Base-by-base conservation (phyloP, 2,888 invertebrate genomes). In the Eilema sororculum region DNA sequence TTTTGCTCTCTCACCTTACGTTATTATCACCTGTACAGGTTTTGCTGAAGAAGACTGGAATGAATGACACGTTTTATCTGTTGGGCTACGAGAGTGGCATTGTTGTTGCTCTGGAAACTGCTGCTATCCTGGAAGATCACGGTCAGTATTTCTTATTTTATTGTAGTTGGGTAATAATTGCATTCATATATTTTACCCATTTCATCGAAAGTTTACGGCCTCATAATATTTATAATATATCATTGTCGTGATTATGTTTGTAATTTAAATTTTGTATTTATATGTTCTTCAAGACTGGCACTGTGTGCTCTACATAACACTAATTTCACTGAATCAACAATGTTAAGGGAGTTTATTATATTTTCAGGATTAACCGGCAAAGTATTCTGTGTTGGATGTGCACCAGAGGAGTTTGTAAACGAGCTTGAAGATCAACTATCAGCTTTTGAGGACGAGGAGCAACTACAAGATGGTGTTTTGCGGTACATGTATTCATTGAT, bases 51-150 rank as follows among this genome's bases (percentile, higher is more conserved):
- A 87, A 84, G 41, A 74, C 80, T 0, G 78, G 75, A 25, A 9
- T 84, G 3, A 79, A 78, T 28, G 79, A 86, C 0, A 80, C 71
- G 0, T 92, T 91, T 67, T 86, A 89, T 71, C 71, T 93, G 3
- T 22, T 91, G 67, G 92, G 91, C 3, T 92, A 88, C 37, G 91
- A 92, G 76, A 82, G 84, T 61, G 92, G 92, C 9, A 83, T 89
- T 0, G 22, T 81, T 13, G 75, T 90, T 0, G 90, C 89, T n/a
- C 73, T 92, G 33, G 89, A 91, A 78, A 74, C 90, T 68, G 91
- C 90, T 24, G 80, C 85, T 0, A 85, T 90, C 56, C 80, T 93
- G n/a, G 92, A 93, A 81, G 73, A 86, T 1, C 67, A 79, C 22
- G 92, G 92, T 92, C 83, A 25, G 33, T 46, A 30, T 24, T 24